phyloP scores from a whole-genome alignment of 2,113 vertebrate genomes.

The Lates calcarifer region DNA sequence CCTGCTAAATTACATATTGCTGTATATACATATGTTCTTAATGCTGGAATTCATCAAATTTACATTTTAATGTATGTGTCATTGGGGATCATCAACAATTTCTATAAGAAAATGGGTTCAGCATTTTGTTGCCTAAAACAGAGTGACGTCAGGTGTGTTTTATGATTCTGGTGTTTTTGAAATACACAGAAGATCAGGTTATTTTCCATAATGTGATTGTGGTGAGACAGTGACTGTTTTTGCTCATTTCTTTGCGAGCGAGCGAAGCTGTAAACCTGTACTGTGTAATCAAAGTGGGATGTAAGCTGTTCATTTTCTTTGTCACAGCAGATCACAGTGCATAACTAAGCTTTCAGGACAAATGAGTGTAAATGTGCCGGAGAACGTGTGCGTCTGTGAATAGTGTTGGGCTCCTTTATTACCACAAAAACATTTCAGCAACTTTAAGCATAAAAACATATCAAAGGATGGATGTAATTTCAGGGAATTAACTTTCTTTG shows the following conservation, averaged over 20 bases:
- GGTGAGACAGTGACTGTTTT: constrained; percentile 43
- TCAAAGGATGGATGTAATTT: background rate
- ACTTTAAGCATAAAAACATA: background rate
- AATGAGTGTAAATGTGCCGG: background rate
- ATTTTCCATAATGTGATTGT: constrained; percentile 36
- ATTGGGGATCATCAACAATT: background rate
- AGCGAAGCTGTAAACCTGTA: constrained; percentile 14
- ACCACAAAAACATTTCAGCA: constrained; percentile 1
- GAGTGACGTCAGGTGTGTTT: background rate
- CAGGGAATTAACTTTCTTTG: background rate
- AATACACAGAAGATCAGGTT: constrained; percentile 45
- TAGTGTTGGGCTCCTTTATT: background rate
- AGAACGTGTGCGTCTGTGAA: constrained; percentile 10
- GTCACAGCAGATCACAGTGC: constrained; percentile 11
- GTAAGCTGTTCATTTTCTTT: constrained; percentile 44
- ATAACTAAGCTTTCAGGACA: constrained; percentile 7
- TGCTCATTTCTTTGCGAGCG: constrained; percentile 27
- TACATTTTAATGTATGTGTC: background rate
- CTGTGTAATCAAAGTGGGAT: constrained; percentile 54
- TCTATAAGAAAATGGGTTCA: background rate
- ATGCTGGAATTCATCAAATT: background rate
- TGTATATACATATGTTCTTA: background rate
- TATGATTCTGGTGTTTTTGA: constrained; percentile 17
- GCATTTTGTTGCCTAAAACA: background rate
- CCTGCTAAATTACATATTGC: constrained; percentile 11